Base-by-base conservation (phyloP, 2,113 vertebrate species). In the Callionymus lyra region DNA sequence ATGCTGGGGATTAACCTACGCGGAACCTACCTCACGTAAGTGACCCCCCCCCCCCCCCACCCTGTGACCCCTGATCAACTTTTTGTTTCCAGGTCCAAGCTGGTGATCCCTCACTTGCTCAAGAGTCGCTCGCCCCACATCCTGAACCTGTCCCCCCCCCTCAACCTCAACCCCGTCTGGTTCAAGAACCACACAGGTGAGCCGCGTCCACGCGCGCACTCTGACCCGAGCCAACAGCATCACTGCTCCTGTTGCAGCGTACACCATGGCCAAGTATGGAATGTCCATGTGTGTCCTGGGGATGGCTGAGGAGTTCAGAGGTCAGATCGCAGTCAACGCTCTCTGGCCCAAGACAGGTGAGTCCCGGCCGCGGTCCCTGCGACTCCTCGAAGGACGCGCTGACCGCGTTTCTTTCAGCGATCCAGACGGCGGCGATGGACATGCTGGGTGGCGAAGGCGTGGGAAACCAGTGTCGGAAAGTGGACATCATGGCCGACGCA, bases 281-380 rank as follows among this genome's bases (percentile, higher is more conserved):
- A 98, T 98, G 94, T 98, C 95, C 50, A 97, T 98, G 93, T 98
- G 93, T 41, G 93, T 97, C 31, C 84, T 99, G 69, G 95, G 95
- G 53, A 98, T 99, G 94, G 87, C 95, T 2, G 93, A 99, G 74
- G 94, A 99, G 84, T 99, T 94, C 82, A 85, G 64, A 82, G 93
- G 91, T 72, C 90, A 92, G 74, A 88, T 99, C 39, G 91, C 91
- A 3, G 87, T 99, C 56, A 98, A 98, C 64, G 95, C 94, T 17
- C 86, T 99, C 19, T 99, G 95, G 95, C 95, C 94, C 15, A 90
- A 76, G 83, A 98, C 94, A 51, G 94, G 94, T 97, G 34, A 50
- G 65, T n/a, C n/a, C 2, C 8, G 16, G 12, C 6, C 1, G 31
- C 39, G 34, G 40, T 12, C 1, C 11, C 19, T 16, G 11, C 17